Conservation (phyloP, 1,140 invertebrate genomes). For the Hirudo medicinalis region DNA sequence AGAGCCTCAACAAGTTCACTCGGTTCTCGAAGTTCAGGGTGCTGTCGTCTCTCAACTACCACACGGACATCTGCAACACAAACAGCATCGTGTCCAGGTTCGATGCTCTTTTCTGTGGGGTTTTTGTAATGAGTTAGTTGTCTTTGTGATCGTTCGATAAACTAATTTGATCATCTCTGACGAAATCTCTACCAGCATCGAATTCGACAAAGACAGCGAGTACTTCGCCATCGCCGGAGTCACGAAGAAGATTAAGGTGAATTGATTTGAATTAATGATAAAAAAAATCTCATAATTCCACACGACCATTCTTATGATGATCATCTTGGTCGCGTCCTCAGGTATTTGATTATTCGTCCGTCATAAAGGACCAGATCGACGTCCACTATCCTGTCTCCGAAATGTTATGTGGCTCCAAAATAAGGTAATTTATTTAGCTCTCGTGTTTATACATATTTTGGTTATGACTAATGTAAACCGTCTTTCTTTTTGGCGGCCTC, state of each 20-base stretch:
- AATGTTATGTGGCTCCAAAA: constrained; percentile 85
- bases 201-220: constrained; percentile 92
- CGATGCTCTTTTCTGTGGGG: not conserved
- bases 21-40: constrained; percentile 63
- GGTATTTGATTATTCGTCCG: constrained; percentile 67
- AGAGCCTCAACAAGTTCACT: constrained; percentile 77
- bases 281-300: too few species aligned
- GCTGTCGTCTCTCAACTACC: constrained; percentile 76
- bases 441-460: not conserved
- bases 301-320: too few species aligned
- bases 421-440: constrained; percentile 44
- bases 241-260: constrained; percentile 81
- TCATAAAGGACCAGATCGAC: constrained; percentile 68
- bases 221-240: constrained; percentile 92
- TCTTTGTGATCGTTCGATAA: not conserved
- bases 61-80: constrained; percentile 67
- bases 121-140: not conserved
- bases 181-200: constrained; percentile 53
- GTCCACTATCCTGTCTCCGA: constrained; percentile 83
- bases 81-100: constrained; percentile 76
- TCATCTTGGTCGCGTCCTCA: constrained; percentile 22
- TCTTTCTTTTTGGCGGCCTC: too few species aligned
- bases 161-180: constrained; percentile 17
- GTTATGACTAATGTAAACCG: not conserved
- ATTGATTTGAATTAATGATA: constrained; percentile 10